These are phyloP conservation scores for Burhinus bistriatus DNA, from an alignment of 2,113 vertebrate species.

Conservation along the genomic window DNA sequence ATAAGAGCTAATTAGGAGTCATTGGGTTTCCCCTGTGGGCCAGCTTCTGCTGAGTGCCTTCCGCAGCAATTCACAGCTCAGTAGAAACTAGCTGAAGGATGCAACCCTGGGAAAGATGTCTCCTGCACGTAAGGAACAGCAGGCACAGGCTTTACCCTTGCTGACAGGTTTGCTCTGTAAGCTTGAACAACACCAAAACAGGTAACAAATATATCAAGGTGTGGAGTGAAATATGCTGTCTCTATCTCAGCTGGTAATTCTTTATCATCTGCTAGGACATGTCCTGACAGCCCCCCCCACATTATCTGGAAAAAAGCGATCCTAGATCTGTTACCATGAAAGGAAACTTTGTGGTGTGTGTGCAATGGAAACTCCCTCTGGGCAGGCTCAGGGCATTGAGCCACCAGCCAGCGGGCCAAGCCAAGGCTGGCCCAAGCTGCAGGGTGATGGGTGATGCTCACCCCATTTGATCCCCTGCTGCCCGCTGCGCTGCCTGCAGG, in stretches of 20 bases:
- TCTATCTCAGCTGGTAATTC: not conserved
- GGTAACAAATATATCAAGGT: not conserved
- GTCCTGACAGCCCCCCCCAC: not conserved
- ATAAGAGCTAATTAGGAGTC: conserved; percentile 43
- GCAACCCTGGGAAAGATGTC: not conserved
- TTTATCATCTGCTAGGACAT: not conserved
- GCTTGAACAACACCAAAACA: not conserved
- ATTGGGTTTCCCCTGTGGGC: not conserved
- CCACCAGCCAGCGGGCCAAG: not conserved
- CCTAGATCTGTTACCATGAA: not conserved
- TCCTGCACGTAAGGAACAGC: not conserved
- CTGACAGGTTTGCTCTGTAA: not conserved
- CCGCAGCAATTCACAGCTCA: not conserved
- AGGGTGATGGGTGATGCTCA: not conserved
- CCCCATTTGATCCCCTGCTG: not conserved
- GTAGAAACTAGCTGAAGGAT: not conserved
- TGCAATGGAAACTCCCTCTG: conserved; percentile 4
- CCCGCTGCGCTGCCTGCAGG: not conserved
- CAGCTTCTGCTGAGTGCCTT: not conserved
- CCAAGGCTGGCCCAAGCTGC: not conserved
- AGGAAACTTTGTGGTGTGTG: not conserved
- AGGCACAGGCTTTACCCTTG: not conserved
- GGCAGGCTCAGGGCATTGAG: not conserved
- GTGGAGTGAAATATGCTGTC: not conserved
- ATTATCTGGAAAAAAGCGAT: not conserved